Evolutionary conservation across 53 echinoderm and acorn worm genomes (phyloP).

Genomic region (Crossaster papposus): DNA sequence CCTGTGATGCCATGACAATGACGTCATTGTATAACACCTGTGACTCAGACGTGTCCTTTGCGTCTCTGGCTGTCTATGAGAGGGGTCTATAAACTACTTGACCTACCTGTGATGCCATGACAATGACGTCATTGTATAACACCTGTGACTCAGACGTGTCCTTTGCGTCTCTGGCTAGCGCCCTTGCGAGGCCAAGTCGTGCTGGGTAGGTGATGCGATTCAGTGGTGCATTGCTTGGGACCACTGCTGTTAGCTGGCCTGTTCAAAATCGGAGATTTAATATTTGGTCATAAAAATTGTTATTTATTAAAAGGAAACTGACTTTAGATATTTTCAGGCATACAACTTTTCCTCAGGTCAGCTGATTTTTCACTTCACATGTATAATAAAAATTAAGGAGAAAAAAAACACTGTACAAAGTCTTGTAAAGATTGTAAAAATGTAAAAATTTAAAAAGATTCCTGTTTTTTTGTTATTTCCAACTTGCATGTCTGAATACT

Average conservation of each 20-base stretch:
- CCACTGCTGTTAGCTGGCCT: conserved; percentile 53
- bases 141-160: conserved; percentile 75
- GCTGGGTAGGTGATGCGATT: conserved; percentile 87
- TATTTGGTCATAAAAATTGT: neutral
- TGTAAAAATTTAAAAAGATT: too few relatives aligned
- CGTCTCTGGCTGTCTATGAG: neutral
- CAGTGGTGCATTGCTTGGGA: conserved; percentile 85
- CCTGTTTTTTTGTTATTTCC: too few relatives aligned
- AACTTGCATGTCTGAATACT: too few relatives aligned
- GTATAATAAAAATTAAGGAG: too few relatives aligned
- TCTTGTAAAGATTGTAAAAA: too few relatives aligned
- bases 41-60: neutral
- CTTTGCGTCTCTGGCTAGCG: conserved; percentile 78
- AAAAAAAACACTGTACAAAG: too few relatives aligned
- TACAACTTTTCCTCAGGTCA: too few relatives aligned
- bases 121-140: conserved; percentile 94
- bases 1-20: conserved; percentile 92
- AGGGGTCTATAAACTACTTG: neutral
- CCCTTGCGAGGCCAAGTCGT: conserved; percentile 89
- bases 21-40: conserved; percentile 90
- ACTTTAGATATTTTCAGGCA: too few relatives aligned
- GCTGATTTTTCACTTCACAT: too few relatives aligned
- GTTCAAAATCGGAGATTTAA: neutral
- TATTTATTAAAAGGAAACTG: neutral
- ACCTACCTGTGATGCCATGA: conserved; percentile 88